Conservation (phyloP, 2,888 invertebrate species). For the Stenurella melanura region DNA sequence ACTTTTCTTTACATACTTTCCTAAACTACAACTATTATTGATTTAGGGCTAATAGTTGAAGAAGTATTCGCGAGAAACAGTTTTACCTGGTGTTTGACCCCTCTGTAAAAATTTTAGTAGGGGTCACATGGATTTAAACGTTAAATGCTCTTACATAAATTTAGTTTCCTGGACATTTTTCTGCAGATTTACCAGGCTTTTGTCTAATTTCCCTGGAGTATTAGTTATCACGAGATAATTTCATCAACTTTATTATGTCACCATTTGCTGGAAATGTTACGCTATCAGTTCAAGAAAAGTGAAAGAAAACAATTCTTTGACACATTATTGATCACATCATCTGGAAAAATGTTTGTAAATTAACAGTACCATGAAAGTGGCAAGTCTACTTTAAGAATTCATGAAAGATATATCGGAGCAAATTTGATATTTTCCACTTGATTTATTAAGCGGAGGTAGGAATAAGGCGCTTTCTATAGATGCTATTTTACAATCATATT, state of each 20-base stretch:
- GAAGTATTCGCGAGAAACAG: too few species aligned
- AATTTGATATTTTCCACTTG: slow-evolving; percentile 31
- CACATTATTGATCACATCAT: not conserved
- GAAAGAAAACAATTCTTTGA: not conserved
- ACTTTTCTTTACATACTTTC: too few species aligned
- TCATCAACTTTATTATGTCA: not conserved
- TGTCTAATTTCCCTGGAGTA: too few species aligned
- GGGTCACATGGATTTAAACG: too few species aligned
- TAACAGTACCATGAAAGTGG: not conserved
- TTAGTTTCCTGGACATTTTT: too few species aligned
- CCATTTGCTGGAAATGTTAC: not conserved
- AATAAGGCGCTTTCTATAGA: slow-evolving; percentile 2
- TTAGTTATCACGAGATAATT: not conserved
- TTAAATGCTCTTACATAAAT: too few species aligned
- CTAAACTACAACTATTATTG: too few species aligned
- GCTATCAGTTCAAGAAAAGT: not conserved
- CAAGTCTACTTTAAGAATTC: slow-evolving; percentile 4
- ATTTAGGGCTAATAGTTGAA: too few species aligned
- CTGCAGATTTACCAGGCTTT: too few species aligned
- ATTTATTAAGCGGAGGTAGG: slow-evolving; percentile 23
- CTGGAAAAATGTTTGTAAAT: slow-evolving; percentile 5
- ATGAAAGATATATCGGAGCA: not conserved
- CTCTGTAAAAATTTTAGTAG: too few species aligned
- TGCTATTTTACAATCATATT: slow-evolving; percentile 16
- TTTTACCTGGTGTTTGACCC: too few species aligned